phyloP scores from a whole-genome alignment of 2,888 invertebrate species.

The Nesidiocoris tenuis region DNA sequence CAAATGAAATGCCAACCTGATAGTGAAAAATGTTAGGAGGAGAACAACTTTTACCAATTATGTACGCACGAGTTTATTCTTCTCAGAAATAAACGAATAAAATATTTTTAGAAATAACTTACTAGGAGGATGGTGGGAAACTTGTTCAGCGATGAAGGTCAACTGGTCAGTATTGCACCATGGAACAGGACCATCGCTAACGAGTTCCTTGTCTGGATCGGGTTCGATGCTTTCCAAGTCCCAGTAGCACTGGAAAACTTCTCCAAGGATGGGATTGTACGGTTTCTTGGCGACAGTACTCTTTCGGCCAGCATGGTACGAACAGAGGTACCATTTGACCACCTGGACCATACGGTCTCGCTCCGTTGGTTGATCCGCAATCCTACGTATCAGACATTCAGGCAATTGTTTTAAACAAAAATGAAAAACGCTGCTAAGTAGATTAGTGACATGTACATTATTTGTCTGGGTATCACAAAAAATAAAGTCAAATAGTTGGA shows the following conservation, averaged over 20 bases:
- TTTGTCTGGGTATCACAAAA: too few relatives aligned
- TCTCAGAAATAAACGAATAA: too few relatives aligned
- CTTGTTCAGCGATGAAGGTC: constrained; percentile 95
- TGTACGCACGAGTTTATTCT: too few relatives aligned
- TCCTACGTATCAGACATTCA: too few relatives aligned
- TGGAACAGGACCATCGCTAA: constrained; percentile 82
- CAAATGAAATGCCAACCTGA: too few relatives aligned
- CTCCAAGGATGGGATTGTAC: constrained; percentile 97
- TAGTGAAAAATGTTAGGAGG: too few relatives aligned
- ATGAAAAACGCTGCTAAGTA: too few relatives aligned
- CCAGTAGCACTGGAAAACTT: constrained; percentile 90
- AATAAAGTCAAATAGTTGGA: too few relatives aligned
- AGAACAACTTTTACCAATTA: too few relatives aligned
- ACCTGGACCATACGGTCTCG: constrained; percentile 91
- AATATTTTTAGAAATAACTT: too few relatives aligned
- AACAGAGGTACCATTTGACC: constrained; percentile 94
- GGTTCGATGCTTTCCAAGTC: constrained; percentile 56
- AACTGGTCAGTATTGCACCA: constrained; percentile 87
- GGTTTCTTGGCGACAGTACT: constrained; percentile 97
- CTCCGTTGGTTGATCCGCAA: constrained; percentile 83
- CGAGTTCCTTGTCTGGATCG: constrained; percentile 62
- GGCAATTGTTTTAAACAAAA: too few relatives aligned
- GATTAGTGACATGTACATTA: too few relatives aligned
- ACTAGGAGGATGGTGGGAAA: constrained; percentile 98
- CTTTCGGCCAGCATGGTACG: constrained; percentile 97